A percentile compares a stretch with the other conserved stretches of the same genome.
These are phyloP conservation scores for Drosophila setosimentum DNA, from an alignment of 2,888 invertebrate genomes.

Conservation along the genomic window DNA sequence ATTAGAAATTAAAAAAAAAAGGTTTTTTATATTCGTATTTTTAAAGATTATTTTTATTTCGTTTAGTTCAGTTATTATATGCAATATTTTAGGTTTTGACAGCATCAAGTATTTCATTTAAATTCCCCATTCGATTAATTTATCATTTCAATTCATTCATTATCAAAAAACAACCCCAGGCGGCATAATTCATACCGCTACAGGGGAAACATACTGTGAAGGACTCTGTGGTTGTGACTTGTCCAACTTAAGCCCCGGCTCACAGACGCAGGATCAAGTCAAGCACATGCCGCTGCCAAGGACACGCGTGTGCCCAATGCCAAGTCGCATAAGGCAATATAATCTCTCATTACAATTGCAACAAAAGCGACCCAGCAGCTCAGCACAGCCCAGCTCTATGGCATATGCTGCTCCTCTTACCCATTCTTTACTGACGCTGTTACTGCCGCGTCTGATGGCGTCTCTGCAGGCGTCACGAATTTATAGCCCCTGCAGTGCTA, in stretches of 20 bases:
- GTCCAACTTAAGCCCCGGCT: constrained; percentile 54
- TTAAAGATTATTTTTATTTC: not conserved
- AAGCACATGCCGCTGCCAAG: constrained; percentile 56
- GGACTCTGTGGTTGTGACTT: constrained; percentile 41
- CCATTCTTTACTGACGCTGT: not conserved
- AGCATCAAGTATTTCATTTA: constrained; percentile 12
- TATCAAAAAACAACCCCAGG: constrained; percentile 20
- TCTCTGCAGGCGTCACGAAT: constrained; percentile 68
- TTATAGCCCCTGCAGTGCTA: constrained; percentile 75
- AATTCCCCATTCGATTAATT: constrained; percentile 40
- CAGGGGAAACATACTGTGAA: not conserved
- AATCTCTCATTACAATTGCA: constrained; percentile 78
- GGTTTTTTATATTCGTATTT: not conserved
- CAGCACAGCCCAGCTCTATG: constrained; percentile 26
- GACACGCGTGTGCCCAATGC: constrained; percentile 67
- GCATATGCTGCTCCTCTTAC: constrained; percentile 57
- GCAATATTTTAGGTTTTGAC: constrained; percentile 1
- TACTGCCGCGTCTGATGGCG: constrained; percentile 18
- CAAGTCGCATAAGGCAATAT: constrained; percentile 77
- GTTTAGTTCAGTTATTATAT: not conserved
- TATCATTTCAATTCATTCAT: constrained; percentile 40
- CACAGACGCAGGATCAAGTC: constrained; percentile 67
- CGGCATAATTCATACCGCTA: not conserved
- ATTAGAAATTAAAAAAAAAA: not conserved
- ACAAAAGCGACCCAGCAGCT: constrained; percentile 58